phyloP scores from a whole-genome alignment of 2,113 vertebrate species.

The Isurus oxyrinchus region DNA sequence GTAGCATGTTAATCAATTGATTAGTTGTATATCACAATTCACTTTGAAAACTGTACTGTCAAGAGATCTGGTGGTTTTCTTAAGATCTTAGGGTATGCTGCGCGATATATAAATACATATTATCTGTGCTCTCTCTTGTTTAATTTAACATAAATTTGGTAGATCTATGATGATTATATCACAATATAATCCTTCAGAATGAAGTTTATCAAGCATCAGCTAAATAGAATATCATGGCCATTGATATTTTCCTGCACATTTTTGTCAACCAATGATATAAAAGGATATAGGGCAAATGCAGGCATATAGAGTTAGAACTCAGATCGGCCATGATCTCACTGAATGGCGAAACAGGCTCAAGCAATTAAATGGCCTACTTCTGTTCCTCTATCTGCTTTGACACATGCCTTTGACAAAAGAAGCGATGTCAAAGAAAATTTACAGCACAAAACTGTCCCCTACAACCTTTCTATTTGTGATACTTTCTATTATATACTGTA shows the following conservation, averaged over 20 bases:
- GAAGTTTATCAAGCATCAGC: not conserved
- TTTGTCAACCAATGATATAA: not conserved
- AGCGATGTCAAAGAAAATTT: not conserved
- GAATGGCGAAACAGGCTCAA: not conserved
- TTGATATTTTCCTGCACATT: not conserved
- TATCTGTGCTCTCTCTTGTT: not conserved
- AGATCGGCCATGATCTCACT: not conserved
- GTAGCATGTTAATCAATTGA: slow-evolving; percentile 10
- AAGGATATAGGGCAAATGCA: not conserved
- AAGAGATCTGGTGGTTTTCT: not conserved
- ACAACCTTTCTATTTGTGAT: not conserved
- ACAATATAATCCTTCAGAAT: not conserved
- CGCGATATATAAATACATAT: not conserved
- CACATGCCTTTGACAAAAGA: not conserved
- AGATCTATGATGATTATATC: not conserved
- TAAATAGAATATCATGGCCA: not conserved
- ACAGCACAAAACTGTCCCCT: not conserved
- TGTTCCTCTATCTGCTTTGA: not conserved
- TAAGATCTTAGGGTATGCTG: not conserved
- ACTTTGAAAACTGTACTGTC: not conserved
- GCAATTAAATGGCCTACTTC: not conserved
- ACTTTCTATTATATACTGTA: not conserved
- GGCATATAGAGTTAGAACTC: not conserved
- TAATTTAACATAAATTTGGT: not conserved
- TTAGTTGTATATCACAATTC: not conserved